A percentile compares a stretch with the other conserved stretches of the same genome.
phyloP scores from a whole-genome alignment of 2,797 vertebrate genomes.

The Myotis pilosus region DNA sequence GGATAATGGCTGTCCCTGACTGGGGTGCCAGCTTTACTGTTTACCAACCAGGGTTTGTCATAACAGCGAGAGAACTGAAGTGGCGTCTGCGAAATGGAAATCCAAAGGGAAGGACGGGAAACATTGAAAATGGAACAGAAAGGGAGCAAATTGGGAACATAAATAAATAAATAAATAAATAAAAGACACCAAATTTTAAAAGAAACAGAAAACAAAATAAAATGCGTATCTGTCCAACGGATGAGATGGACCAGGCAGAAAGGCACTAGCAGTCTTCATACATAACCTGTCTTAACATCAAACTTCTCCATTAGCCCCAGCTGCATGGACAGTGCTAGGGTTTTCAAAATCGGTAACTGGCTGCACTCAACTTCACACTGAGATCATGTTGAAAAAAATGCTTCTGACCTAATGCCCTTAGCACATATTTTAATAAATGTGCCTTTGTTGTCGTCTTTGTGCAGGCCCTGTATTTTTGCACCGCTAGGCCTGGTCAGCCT shows the following conservation, averaged over 20 bases:
- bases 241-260: slow-evolving; percentile 75
- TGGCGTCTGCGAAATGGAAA: slow-evolving; percentile 92
- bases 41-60: slow-evolving; percentile 99
- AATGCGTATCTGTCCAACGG: not conserved
- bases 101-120: slow-evolving; percentile 77
- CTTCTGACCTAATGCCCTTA: not conserved
- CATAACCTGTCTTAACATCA: not conserved
- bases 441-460: not conserved
- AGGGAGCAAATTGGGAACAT: slow-evolving; percentile 71
- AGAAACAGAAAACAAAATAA: slow-evolving; percentile 79
- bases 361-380: not conserved
- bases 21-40: slow-evolving; percentile 97
- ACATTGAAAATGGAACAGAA: slow-evolving; percentile 68
- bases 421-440: slow-evolving; percentile 9
- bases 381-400: not conserved
- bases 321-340: not conserved
- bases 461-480: not conserved
- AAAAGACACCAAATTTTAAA: slow-evolving; percentile 78
- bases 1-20: slow-evolving; percentile 94
- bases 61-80: slow-evolving; percentile 96
- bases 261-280: slow-evolving; percentile 57
- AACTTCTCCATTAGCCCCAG: not conserved
- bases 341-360: slow-evolving; percentile 15
- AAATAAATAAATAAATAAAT: slow-evolving; percentile 73
- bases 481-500: not conserved